Evolutionary conservation across 2,888 invertebrate genomes (phyloP).

Genomic region (Choreutis nemorana): DNA sequence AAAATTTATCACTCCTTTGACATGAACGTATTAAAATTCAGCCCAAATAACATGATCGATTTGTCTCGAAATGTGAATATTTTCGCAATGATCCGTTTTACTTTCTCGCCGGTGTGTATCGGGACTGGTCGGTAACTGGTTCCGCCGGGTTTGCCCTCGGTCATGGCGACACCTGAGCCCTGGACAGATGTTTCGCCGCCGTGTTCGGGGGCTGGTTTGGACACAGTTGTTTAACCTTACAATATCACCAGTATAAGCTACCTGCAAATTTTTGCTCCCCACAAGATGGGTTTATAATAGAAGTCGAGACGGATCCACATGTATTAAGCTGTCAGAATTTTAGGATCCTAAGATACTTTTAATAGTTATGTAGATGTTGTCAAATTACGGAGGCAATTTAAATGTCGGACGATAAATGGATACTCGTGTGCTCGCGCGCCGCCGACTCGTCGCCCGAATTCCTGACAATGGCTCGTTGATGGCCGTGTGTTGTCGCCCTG

Average conservation of each 20-base stretch:
- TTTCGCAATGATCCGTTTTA: not conserved
- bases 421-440: constrained; percentile 27
- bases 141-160: constrained; percentile 44
- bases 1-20: too few species aligned
- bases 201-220: constrained; percentile 21
- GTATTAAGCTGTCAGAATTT: too few species aligned
- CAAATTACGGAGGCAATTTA: constrained; percentile 18
- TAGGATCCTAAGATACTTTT: too few species aligned
- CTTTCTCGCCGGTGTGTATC: constrained; percentile 15
- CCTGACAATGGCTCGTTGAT: constrained; percentile 37
- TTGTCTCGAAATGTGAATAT: not conserved
- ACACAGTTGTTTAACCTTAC: constrained; percentile 40
- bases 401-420: constrained; percentile 24
- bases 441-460: constrained; percentile 30
- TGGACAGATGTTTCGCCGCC: constrained; percentile 23
- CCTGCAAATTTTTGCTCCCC: constrained; percentile 5
- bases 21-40: too few species aligned
- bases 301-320: too few species aligned
- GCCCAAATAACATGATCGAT: too few species aligned
- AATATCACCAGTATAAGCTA: constrained; percentile 4
- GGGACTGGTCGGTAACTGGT: constrained; percentile 40
- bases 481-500: constrained; percentile 24
- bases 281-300: constrained; percentile 23
- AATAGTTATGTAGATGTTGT: too few species aligned
- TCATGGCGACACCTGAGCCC: constrained; percentile 60